Evolutionary conservation across 2,797 vertebrate species (phyloP), one percentile per base, ranked within the genome.

Genomic region (Nannoperca australis): DNA sequence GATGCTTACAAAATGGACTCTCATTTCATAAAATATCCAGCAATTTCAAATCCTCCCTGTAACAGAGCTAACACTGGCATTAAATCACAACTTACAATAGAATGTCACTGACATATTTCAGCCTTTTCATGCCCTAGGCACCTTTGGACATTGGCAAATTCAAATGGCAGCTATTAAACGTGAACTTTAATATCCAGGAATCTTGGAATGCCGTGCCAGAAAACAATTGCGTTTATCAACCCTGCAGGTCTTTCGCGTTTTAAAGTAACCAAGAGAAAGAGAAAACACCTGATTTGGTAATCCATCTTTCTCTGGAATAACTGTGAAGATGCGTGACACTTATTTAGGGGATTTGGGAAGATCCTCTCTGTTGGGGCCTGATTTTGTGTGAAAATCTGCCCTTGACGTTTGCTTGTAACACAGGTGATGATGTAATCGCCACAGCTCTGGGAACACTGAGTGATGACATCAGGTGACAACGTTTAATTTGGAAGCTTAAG

Each of bases 401-500:
- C 32, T 20, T 18, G 36, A 49, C 51, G 58, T 47, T 61, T 50
- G 27, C 73, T 75, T 65, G 51, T 78, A 20, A 47, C 63, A 55
- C 63, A 59, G 73, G 49, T 74, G 78, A 83, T 32, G 68, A 53
- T 60, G 60, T 30, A 44, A 87, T 69, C 49, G 63, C 22, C 68
- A 4, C 59, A 64, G 58, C 73, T 73, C 68, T 54, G 59, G 68
- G 78, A 79, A 45, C 62, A 64, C 27, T 3, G 27, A 32, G 53
- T 10, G 68, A 69, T 76, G 51, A 73, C 70, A 76, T 82, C 76
- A 79, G 73, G 68, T 77, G 72, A 83, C 54, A 17, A 0, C 67
- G 76, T 87, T 85, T 83, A 53, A 86, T 87, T 80, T 71, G 61
- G 40, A 64, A 67, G 86, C 81, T 80, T 82, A 85, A 73, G 44